Evolutionary conservation across 2,797 vertebrate genomes (phyloP).

Genomic region (Myripristis murdjan): DNA sequence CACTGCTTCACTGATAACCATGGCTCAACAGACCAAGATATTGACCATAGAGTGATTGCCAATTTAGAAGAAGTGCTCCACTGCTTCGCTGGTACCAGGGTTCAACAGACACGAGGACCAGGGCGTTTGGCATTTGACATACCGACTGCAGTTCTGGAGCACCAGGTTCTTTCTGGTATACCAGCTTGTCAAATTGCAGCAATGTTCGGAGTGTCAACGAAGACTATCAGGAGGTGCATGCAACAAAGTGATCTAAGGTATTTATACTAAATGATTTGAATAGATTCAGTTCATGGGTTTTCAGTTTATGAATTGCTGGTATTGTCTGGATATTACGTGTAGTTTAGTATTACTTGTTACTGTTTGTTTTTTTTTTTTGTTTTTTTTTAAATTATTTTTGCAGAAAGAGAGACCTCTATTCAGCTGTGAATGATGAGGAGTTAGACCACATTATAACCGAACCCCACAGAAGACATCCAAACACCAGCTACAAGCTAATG

Average conservation of each 20-base stretch:
- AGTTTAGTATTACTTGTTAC: slow-evolving; percentile 9
- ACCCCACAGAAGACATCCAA: slow-evolving; percentile 32
- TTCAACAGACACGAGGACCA: slow-evolving; percentile 23
- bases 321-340: slow-evolving; percentile 18
- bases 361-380: too few species aligned
- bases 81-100: slow-evolving; percentile 18
- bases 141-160: slow-evolving; percentile 20
- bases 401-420: slow-evolving; percentile 32
- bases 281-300: slow-evolving; percentile 21
- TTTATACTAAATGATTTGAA: slow-evolving; percentile 15
- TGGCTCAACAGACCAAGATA: slow-evolving; percentile 16
- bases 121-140: slow-evolving; percentile 11
- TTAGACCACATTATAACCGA: slow-evolving; percentile 24
- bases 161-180: slow-evolving; percentile 23
- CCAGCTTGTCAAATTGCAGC: slow-evolving; percentile 20
- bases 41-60: slow-evolving; percentile 19
- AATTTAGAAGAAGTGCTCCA: slow-evolving; percentile 19
- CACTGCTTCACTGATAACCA: slow-evolving; percentile 17
- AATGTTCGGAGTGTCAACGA: slow-evolving; percentile 30
- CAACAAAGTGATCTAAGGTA: slow-evolving; percentile 20
- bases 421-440: slow-evolving; percentile 35
- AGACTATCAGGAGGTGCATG: slow-evolving; percentile 34
- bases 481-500: slow-evolving; percentile 36
- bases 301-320: slow-evolving; percentile 13
- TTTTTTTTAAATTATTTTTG: too few species aligned